Evolutionary conservation across 1,140 invertebrate species (phyloP).

Genomic region (Drosophila tsacasi): DNA sequence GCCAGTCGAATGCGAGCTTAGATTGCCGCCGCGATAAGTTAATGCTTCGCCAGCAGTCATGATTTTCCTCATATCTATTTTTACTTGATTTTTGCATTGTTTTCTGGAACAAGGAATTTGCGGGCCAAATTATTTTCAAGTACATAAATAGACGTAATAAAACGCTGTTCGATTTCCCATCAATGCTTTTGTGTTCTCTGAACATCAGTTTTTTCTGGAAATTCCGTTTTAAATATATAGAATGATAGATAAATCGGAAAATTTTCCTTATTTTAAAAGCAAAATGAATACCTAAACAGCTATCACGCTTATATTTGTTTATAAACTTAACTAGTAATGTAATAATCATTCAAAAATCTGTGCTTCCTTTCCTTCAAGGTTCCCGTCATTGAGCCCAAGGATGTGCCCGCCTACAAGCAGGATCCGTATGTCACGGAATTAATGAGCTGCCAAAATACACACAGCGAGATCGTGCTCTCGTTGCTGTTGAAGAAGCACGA

Average conservation of each 20-base stretch:
- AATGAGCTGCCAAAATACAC: constrained; percentile 74
- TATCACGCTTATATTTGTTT: too few species aligned
- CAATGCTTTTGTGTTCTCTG: not conserved
- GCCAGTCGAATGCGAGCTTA: constrained; percentile 31
- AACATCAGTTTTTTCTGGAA: not conserved
- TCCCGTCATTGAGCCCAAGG: constrained; percentile 76
- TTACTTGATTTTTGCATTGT: constrained; percentile 16
- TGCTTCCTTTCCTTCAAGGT: constrained; percentile 35
- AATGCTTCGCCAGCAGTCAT: constrained; percentile 13
- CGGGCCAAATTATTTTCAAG: constrained; percentile 7
- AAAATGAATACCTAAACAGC: not conserved
- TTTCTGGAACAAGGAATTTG: not conserved
- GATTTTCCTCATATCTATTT: constrained; percentile 1
- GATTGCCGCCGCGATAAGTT: constrained; percentile 39
- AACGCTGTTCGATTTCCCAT: not conserved
- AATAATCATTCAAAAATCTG: not conserved
- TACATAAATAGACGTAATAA: not conserved
- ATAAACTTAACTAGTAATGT: not conserved
- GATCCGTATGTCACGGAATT: constrained; percentile 79
- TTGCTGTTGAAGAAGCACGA: constrained; percentile 75
- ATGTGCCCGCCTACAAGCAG: constrained; percentile 75
- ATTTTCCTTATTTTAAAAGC: not conserved
- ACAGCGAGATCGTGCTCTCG: constrained; percentile 79
- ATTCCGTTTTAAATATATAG: not conserved
- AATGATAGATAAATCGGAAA: not conserved